Evolutionary conservation across 2,113 vertebrate genomes (phyloP).

Genomic region (Ptilonorhynchus violaceus): DNA sequence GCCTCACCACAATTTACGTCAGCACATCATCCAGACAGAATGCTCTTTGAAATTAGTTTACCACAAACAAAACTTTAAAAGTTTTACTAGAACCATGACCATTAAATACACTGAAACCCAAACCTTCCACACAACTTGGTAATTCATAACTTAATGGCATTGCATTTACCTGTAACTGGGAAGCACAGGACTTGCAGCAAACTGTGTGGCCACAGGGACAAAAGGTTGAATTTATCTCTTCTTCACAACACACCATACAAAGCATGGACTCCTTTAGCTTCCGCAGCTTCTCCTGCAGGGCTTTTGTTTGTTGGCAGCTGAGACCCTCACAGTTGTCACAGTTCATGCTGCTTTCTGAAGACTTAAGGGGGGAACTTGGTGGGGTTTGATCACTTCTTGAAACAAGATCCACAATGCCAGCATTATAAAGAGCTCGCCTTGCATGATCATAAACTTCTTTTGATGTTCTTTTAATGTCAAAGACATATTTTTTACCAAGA

Average conservation of each 20-base stretch:
- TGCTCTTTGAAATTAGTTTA: background rate
- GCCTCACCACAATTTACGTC: accelerated
- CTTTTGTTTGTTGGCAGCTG: slow-evolving; percentile 86
- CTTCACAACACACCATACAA: slow-evolving; percentile 94
- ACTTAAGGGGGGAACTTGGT: slow-evolving; percentile 78
- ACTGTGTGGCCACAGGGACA: slow-evolving; percentile 98
- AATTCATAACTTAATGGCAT: accelerated
- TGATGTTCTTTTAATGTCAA: slow-evolving; percentile 94
- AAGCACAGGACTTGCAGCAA: slow-evolving; percentile 91
- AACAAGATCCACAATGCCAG: slow-evolving; percentile 87
- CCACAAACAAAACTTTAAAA: background rate
- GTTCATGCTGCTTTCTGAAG: slow-evolving; percentile 74
- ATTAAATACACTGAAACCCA: background rate
- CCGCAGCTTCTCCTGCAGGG: slow-evolving; percentile 88
- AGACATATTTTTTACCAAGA: slow-evolving; percentile 97
- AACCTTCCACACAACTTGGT: background rate
- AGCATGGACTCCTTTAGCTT: slow-evolving; percentile 93
- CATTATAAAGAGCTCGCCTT: slow-evolving; percentile 90
- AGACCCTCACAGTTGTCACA: slow-evolving; percentile 83
- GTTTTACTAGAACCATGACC: background rate
- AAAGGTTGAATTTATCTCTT: slow-evolving; percentile 94
- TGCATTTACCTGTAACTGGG: slow-evolving; percentile 86
- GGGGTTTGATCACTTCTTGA: slow-evolving; percentile 79
- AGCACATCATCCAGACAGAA: background rate
- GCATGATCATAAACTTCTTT: slow-evolving; percentile 98